phyloP scores from a whole-genome alignment of 1,140 invertebrate species.

The Radopholus similis region DNA sequence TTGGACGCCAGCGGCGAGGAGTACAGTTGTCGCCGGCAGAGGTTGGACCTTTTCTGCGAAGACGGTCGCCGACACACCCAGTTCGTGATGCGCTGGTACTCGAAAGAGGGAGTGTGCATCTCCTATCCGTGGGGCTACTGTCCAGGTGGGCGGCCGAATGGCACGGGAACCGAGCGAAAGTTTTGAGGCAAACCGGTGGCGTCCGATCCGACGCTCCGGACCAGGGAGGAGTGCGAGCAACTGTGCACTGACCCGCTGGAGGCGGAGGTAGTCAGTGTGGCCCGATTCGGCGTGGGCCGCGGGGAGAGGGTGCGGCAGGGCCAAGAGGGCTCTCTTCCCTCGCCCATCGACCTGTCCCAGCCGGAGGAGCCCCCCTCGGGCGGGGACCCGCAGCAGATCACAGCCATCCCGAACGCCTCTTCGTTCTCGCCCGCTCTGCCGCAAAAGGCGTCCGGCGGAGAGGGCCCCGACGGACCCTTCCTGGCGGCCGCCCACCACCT shows the following conservation, averaged over 20 bases:
- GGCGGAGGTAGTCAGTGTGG: background rate
- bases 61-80: slow-evolving; percentile 16
- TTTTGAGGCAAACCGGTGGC: slow-evolving; percentile 21
- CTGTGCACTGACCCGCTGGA: slow-evolving; percentile 19
- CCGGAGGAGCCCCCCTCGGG: background rate
- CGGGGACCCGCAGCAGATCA: background rate
- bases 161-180: background rate
- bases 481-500: background rate
- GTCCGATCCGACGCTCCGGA: slow-evolving; percentile 28
- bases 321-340: background rate
- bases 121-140: slow-evolving; percentile 37
- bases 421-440: background rate
- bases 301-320: background rate
- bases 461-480: background rate
- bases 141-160: slow-evolving; percentile 18
- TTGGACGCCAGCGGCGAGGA: slow-evolving; percentile 11
- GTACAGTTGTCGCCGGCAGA: slow-evolving; percentile 17
- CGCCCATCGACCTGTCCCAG: background rate
- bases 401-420: background rate
- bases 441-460: background rate
- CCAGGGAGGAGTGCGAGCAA: slow-evolving; percentile 30
- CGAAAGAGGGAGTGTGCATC: slow-evolving; percentile 25
- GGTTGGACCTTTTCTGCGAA: slow-evolving; percentile 18
- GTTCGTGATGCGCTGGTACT: slow-evolving; percentile 35
- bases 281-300: background rate